A percentile compares a stretch with the other conserved stretches of the same genome.
Conservation (phyloP, 2,888 invertebrate genomes). For the Tortricodes alternella region DNA sequence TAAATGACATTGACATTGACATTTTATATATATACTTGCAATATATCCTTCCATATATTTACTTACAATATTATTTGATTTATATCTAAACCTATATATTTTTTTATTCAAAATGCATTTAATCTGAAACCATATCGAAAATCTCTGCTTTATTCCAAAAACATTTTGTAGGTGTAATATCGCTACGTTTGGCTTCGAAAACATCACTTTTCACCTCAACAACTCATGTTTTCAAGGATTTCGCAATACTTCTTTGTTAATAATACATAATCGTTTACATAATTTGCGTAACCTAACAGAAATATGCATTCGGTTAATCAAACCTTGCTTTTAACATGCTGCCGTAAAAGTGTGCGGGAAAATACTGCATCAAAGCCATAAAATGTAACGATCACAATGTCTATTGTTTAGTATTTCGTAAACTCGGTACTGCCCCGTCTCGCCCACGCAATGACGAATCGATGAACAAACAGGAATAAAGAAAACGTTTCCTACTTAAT, state of each 20-base stretch:
- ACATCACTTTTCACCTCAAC: neutral
- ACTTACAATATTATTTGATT: no score
- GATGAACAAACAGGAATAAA: neutral
- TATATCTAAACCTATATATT: no score
- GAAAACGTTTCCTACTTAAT: neutral
- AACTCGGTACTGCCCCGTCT: conserved; percentile 1
- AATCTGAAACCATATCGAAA: no score
- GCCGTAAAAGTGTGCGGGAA: neutral
- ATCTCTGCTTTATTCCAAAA: neutral
- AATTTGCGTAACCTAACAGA: conserved; percentile 6
- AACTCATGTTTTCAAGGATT: conserved; percentile 12
- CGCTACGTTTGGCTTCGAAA: neutral
- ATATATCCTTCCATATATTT: no score
- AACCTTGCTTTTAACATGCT: neutral
- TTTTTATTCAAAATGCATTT: no score
- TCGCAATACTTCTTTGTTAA: conserved; percentile 11
- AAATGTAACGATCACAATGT: neutral
- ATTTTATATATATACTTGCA: no score
- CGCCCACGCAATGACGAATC: neutral
- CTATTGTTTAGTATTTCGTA: conserved; percentile 15
- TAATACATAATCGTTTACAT: conserved; percentile 16
- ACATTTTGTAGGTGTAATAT: neutral
- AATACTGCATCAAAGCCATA: neutral
- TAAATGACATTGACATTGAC: conserved; percentile 8
- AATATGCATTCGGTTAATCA: neutral